These are phyloP conservation scores for Karalla daura DNA, from an alignment of 2,797 vertebrate species.

Conservation along the genomic window DNA sequence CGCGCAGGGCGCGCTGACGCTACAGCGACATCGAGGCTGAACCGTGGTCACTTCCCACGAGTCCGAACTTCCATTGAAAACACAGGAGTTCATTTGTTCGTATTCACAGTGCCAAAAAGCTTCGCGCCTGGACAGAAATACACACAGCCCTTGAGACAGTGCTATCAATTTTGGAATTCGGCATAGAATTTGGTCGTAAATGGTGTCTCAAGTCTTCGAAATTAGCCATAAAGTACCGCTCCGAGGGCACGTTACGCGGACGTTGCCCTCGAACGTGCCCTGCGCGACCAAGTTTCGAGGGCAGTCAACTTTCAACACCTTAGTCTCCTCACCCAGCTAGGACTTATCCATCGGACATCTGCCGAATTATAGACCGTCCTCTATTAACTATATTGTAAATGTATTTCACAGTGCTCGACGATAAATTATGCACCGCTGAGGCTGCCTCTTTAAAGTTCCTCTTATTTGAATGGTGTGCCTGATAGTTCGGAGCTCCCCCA, in stretches of 20 bases:
- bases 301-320: not conserved
- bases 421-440: rapidly evolving
- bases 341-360: rapidly evolving
- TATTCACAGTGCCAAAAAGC: too few species aligned
- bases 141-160: too few species aligned
- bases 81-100: too few species aligned
- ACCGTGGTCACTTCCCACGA: not conserved
- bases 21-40: not conserved
- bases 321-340: not conserved
- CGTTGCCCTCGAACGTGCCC: rapidly evolving
- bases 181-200: too few species aligned
- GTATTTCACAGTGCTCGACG: rapidly evolving
- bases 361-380: not conserved
- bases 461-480: not conserved
- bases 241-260: too few species aligned
- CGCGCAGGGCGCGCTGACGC: too few species aligned
- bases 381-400: rapidly evolving
- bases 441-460: rapidly evolving
- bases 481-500: too few species aligned
- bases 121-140: too few species aligned
- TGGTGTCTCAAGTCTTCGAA: too few species aligned
- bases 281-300: rapidly evolving
- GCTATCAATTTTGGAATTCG: too few species aligned
- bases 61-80: too few species aligned
- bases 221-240: too few species aligned